Conservation (phyloP, 2,113 vertebrate species). For the Spermophilus dauricus region DNA sequence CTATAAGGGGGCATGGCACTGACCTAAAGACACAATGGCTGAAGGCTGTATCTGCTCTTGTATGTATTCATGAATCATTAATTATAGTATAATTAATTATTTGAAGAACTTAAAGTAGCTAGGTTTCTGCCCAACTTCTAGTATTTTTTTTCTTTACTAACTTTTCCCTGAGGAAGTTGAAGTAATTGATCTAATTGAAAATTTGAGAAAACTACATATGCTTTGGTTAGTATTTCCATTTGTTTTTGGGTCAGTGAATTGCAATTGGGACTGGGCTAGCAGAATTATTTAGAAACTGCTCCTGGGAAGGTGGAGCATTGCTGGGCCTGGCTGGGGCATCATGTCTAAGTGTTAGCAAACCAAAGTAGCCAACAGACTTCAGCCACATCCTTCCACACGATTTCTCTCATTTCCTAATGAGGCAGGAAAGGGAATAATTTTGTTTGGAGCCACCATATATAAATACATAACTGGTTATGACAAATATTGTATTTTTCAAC, state of each 20-base stretch:
- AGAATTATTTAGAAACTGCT: not conserved
- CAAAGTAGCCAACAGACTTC: accelerated
- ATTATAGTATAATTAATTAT: not conserved
- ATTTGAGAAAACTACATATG: not conserved
- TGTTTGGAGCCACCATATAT: accelerated
- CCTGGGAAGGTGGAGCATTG: not conserved
- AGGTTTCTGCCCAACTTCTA: not conserved
- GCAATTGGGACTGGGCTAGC: not conserved
- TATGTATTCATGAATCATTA: not conserved
- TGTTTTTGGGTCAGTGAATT: not conserved
- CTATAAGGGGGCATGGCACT: too few relatives aligned
- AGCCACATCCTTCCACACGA: not conserved
- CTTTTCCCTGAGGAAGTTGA: not conserved
- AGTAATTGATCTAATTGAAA: not conserved
- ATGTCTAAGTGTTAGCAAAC: not conserved
- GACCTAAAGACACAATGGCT: not conserved
- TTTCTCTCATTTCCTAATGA: too few relatives aligned
- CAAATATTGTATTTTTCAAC: not conserved
- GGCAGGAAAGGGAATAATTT: not conserved
- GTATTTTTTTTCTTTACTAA: not conserved
- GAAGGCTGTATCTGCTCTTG: not conserved
- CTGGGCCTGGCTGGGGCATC: accelerated
- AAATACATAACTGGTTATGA: not conserved
- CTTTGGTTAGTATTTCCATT: not conserved
- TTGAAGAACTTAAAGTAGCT: not conserved